phyloP scores from a whole-genome alignment of 2,888 invertebrate species.

The Cataglyphis cursor region DNA sequence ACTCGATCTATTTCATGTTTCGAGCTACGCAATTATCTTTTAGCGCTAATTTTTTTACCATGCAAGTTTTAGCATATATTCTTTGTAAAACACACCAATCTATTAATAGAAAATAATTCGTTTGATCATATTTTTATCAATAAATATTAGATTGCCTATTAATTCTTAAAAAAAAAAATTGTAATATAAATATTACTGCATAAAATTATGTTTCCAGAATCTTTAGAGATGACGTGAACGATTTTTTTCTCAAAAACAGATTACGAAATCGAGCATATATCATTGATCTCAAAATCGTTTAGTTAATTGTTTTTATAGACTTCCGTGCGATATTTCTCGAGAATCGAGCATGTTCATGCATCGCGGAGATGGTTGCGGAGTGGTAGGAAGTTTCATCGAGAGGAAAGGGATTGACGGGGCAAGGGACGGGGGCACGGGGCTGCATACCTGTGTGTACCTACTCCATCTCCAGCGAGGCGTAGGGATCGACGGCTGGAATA shows the following conservation, averaged over 20 bases:
- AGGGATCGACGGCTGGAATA: constrained; percentile 72
- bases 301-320: constrained; percentile 43
- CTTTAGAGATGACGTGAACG: neutral
- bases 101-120: neutral
- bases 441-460: constrained; percentile 72
- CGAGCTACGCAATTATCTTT: neutral
- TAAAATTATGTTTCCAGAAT: neutral
- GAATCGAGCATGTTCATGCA: constrained; percentile 49
- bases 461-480: constrained; percentile 70
- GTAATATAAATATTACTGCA: neutral
- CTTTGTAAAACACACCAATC: neutral
- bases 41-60: neutral
- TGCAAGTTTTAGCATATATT: neutral
- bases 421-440: constrained; percentile 52
- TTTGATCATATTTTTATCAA: neutral
- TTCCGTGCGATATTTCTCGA: constrained; percentile 57
- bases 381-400: neutral
- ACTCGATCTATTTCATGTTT: neutral
- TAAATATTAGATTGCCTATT: neutral
- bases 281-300: neutral
- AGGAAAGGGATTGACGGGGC: constrained; percentile 45
- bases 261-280: neutral
- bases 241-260: neutral
- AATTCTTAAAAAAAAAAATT: neutral
- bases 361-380: constrained; percentile 59